Evolutionary conservation across 2,797 vertebrate genomes (phyloP).

Genomic region (Prionace glauca): DNA sequence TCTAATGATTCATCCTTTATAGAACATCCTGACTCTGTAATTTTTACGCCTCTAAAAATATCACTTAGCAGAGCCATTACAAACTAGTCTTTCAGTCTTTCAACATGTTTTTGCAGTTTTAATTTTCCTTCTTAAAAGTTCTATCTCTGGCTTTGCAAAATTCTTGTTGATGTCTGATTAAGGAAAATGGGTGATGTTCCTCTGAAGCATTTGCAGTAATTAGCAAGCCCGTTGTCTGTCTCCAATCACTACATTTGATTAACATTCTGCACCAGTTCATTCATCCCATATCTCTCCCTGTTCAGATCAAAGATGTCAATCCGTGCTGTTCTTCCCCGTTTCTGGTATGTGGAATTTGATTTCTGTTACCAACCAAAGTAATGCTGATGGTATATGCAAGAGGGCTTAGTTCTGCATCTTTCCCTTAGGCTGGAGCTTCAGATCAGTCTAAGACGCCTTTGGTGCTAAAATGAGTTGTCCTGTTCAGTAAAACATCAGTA

Average conservation of each 20-base stretch:
- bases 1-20: neutral
- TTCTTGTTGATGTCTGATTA: neutral
- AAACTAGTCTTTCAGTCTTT: neutral
- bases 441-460: neutral
- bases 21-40: neutral
- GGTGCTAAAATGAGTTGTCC: neutral
- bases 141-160: neutral
- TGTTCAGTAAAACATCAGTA: neutral
- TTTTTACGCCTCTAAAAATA: neutral
- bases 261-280: neutral
- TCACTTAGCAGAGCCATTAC: neutral
- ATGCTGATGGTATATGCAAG: neutral
- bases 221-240: neutral
- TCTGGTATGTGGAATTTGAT: neutral
- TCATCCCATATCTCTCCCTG: neutral
- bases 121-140: neutral
- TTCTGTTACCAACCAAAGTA: neutral
- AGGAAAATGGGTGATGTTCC: neutral
- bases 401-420: neutral
- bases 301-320: neutral
- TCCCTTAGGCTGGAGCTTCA: neutral
- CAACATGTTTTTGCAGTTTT: neutral
- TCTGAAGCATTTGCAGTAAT: neutral
- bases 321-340: neutral
- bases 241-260: neutral